phyloP scores from a whole-genome alignment of 2,888 invertebrate species.

The Noctua janthina region DNA sequence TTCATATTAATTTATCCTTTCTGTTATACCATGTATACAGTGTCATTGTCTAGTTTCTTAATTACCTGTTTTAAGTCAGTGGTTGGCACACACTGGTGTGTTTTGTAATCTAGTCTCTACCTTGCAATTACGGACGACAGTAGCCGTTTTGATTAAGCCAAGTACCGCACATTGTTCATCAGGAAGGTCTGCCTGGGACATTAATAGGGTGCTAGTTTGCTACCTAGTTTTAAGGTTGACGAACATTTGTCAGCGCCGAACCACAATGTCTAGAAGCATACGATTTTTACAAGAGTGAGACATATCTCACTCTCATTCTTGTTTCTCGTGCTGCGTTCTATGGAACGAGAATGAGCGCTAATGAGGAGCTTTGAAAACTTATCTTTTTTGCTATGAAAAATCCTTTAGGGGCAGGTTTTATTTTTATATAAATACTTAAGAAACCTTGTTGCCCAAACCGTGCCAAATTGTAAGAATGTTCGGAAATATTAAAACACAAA shows the following conservation, averaged over 20 bases:
- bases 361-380: neutral
- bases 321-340: neutral
- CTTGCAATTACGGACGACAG: constrained; percentile 49
- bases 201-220: constrained; percentile 43
- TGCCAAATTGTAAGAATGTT: too few relatives aligned
- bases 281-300: neutral
- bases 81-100: constrained; percentile 28
- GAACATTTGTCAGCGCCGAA: neutral
- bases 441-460: too few relatives aligned
- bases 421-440: too few relatives aligned
- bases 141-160: constrained; percentile 47
- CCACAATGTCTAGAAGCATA: neutral
- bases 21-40: neutral
- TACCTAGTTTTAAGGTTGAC: constrained; percentile 22
- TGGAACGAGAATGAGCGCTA: neutral
- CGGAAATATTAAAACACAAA: too few relatives aligned
- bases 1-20: too few relatives aligned
- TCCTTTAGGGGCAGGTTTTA: too few relatives aligned
- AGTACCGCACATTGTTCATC: constrained; percentile 52
- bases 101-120: constrained; percentile 35
- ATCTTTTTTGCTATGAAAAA: too few relatives aligned
- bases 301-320: too few relatives aligned
- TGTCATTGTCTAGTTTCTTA: constrained; percentile 29
- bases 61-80: constrained; percentile 41
- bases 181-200: constrained; percentile 27